Conservation (phyloP, 2,888 invertebrate species). For the Yponomeuta cagnagella region DNA sequence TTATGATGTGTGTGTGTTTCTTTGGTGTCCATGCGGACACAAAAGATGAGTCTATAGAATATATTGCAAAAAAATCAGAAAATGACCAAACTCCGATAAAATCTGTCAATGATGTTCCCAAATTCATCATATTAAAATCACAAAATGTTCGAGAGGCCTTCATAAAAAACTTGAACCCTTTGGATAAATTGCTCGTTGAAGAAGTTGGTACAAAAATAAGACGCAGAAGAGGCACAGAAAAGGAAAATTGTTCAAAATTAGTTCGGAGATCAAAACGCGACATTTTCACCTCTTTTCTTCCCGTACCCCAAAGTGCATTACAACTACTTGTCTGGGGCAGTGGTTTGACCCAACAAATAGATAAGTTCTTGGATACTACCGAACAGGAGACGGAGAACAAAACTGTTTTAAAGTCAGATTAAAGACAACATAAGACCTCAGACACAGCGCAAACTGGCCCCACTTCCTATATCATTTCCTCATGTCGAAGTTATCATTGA, state of each 20-base stretch:
- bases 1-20: background rate
- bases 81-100: background rate
- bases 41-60: background rate
- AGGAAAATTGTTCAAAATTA: too few species aligned
- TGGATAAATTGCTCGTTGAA: background rate
- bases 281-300: too few species aligned
- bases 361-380: too few species aligned
- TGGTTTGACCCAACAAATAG: too few species aligned
- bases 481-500: background rate
- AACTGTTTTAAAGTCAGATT: too few species aligned
- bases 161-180: background rate
- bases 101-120: background rate
- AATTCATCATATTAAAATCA: background rate
- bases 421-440: too few species aligned
- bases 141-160: background rate
- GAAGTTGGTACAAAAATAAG: background rate
- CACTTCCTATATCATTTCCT: background rate
- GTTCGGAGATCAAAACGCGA: too few species aligned
- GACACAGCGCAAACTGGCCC: background rate
- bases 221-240: background rate
- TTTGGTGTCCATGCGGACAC: background rate
- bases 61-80: background rate
- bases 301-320: too few species aligned
- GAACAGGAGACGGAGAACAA: too few species aligned
- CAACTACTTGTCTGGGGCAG: too few species aligned